Conservation (phyloP, 1,140 invertebrate genomes). For the Monochamus saltuarius region DNA sequence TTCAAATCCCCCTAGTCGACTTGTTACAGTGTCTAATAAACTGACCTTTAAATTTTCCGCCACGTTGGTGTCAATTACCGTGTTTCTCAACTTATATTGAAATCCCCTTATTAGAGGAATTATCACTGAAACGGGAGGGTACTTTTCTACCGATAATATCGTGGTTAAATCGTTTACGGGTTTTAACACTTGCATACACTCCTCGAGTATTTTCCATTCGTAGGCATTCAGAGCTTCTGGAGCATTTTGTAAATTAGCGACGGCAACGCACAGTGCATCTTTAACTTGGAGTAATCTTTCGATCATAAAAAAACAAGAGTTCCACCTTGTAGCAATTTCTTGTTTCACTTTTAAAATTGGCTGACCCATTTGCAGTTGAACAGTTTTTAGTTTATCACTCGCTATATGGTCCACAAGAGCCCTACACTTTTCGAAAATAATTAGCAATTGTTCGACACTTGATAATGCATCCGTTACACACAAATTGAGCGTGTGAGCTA, state of each 20-base stretch:
- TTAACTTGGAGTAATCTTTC: too few species aligned
- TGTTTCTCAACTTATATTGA: constrained; percentile 28
- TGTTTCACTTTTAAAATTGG: constrained; percentile 38
- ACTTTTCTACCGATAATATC: constrained; percentile 34
- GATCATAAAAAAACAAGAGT: too few species aligned
- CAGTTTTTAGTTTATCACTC: constrained; percentile 22
- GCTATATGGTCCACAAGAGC: constrained; percentile 31
- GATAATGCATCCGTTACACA: constrained; percentile 7
- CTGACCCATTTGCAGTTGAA: constrained; percentile 28
- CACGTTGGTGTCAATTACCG: constrained; percentile 9
- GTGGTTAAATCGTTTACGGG: constrained; percentile 16
- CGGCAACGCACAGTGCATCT: too few species aligned
- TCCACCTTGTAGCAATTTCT: constrained; percentile 18
- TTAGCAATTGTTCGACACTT: neutral
- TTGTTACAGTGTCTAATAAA: constrained; percentile 26
- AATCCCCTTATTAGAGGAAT: constrained; percentile 39
- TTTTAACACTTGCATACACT: too few species aligned
- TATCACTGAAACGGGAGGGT: constrained; percentile 34
- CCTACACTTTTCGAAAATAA: constrained; percentile 20
- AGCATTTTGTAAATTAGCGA: too few species aligned
- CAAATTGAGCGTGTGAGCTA: constrained; percentile 32
- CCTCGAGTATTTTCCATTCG: too few species aligned
- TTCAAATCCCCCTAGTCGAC: constrained; percentile 32
- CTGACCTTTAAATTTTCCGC: constrained; percentile 7
- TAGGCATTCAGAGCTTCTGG: too few species aligned